Percentiles rank a stretch among this genome's conserved stretches.
phyloP scores from a whole-genome alignment of 2,113 vertebrate species.

The Sminthopsis crassicaudata region DNA sequence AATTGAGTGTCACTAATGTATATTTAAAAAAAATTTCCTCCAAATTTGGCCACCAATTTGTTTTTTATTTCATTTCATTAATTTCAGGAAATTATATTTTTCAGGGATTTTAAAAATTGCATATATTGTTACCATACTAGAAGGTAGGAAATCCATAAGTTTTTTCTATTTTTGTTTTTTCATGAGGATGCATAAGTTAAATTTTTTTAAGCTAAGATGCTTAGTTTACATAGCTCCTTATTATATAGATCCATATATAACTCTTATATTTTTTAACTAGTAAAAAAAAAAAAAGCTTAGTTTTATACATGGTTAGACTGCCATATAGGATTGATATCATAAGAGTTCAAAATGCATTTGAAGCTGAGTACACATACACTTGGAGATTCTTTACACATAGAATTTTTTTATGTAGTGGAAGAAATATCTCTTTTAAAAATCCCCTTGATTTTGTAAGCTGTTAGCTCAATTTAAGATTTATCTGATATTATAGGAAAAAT shows the following conservation, averaged over 20 bases:
- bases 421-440: background rate
- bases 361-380: background rate
- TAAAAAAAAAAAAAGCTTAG: background rate
- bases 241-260: background rate
- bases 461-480: background rate
- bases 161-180: background rate
- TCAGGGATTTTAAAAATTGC: background rate
- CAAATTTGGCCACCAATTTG: background rate
- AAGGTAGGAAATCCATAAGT: background rate
- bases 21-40: background rate
- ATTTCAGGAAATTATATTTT: background rate
- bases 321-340: background rate
- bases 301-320: background rate
- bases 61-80: background rate
- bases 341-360: background rate
- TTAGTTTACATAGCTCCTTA: background rate
- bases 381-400: background rate
- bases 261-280: background rate
- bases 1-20: background rate
- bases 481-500: background rate
- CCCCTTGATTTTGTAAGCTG: background rate
- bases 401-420: background rate
- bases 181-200: background rate
- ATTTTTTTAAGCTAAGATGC: background rate
- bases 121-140: background rate